Base-by-base conservation (phyloP, 2,888 invertebrate species). In the Aproaerema taeniolella region DNA sequence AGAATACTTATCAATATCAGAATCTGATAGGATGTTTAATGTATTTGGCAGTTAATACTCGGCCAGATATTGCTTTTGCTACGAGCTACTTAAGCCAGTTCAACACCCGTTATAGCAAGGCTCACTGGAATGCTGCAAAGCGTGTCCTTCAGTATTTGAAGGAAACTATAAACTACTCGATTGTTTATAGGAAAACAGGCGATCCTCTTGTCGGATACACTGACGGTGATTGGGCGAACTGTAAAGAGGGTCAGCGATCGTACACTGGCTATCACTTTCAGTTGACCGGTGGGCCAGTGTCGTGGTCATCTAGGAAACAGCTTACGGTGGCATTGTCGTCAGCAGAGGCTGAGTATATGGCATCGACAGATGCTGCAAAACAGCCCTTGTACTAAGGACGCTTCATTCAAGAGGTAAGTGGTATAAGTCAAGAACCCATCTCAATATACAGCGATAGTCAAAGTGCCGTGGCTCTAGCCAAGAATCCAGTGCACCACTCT, bases 211-310 rank as follows among this genome's bases (percentile, higher is more conserved):
- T 12, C 14, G 34, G 42, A 6, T 13, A 11, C 8, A 38, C 42
- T 10, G 52, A 51, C 32, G 52, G 46, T 6, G 50, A 46, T 29
- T 46, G 41, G 41, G 46, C 41, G n/a, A 1, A 24, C 6, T 41
- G 38, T 34, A 30, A 10, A 1, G 8, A 35, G 1, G 46, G 43
- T 31, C 34, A 55, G 24, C 42, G 40, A 24, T 58, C 53, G 0
- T 51, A 42, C 14, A 45, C 53, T 2, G 53, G 58, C 0, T 55
- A 49, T 33, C 10, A 12, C 26, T 58, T 52, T 26, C 44, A 28
- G n/a, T 38, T 20, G 7, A 6, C 20, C 4, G 20, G 20, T 6
- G 4, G 20, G 4, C 5, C 7, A 20, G 7, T 20, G 5, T 6
- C 5, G 4, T 20, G 7, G 4, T 4, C 4, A 20, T 20, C 20